phyloP scores from a whole-genome alignment of 2,113 vertebrate genomes.

The Glaucidium brasilianum region DNA sequence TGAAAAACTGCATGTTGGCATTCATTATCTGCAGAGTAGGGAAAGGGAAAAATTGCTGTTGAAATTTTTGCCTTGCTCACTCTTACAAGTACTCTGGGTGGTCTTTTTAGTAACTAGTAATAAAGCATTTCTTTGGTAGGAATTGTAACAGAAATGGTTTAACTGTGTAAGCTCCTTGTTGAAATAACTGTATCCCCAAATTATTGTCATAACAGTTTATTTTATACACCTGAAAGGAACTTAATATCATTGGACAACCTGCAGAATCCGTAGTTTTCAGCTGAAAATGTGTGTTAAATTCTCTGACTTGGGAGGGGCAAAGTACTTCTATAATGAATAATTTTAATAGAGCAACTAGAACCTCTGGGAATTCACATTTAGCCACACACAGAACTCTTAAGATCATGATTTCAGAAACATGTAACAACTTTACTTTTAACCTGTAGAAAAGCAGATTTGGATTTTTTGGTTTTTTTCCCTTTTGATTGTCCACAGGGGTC shows the following conservation, averaged over 20 bases:
- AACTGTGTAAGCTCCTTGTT: background rate
- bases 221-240: background rate
- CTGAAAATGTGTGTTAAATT: background rate
- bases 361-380: background rate
- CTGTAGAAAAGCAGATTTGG: background rate
- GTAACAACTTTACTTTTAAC: background rate
- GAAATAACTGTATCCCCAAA: background rate
- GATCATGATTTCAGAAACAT: background rate
- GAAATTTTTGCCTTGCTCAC: background rate
- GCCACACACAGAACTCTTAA: background rate
- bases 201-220: background rate
- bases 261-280: background rate
- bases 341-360: background rate
- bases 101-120: background rate
- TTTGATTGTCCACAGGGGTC: background rate
- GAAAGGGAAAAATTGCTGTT: background rate
- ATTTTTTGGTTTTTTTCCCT: background rate
- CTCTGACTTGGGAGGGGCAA: background rate
- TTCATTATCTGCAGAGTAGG: background rate
- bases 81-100: accelerated
- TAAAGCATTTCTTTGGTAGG: background rate
- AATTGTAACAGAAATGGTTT: background rate
- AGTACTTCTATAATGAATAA: background rate
- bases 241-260: background rate
- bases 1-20: background rate